phyloP scores from a whole-genome alignment of 92 coral and sea anemone species.

The Palythoa grandiflora region DNA sequence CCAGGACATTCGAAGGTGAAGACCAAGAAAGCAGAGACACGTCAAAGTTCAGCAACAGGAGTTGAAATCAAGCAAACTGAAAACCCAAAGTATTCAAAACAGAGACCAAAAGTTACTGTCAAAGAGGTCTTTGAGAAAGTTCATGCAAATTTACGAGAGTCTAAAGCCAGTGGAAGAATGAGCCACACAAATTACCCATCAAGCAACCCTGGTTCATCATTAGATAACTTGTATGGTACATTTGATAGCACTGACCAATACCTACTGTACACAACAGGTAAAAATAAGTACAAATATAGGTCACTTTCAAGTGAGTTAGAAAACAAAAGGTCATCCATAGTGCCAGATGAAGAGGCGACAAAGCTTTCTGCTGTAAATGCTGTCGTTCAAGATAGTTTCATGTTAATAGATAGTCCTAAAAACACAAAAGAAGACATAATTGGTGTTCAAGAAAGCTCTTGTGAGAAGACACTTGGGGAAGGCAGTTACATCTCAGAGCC shows the following conservation, averaged over 20 bases:
- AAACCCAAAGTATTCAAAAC: constrained; percentile 1
- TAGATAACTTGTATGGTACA: constrained; percentile 9
- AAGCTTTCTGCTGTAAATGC: not conserved
- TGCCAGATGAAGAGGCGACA: not conserved
- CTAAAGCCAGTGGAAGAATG: constrained; percentile 31
- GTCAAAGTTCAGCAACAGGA: not conserved
- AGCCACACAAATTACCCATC: not conserved
- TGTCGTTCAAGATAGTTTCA: constrained; percentile 4
- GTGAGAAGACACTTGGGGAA: not conserved
- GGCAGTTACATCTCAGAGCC: constrained; percentile 5
- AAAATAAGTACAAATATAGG: not conserved
- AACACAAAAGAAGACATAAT: not conserved
- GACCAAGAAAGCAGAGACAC: not conserved
- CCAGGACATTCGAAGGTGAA: not conserved
- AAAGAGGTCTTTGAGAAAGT: constrained; percentile 67
- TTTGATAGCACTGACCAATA: not conserved
- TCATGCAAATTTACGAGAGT: constrained; percentile 66
- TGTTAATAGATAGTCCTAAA: not conserved
- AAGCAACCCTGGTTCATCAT: not conserved
- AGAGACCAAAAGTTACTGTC: constrained; percentile 62
- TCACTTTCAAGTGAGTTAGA: constrained; percentile 12
- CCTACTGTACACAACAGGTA: not conserved
- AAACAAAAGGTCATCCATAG: constrained; percentile 20
- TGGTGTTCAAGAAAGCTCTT: not conserved
- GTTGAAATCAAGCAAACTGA: not conserved